Evolutionary conservation across 2,888 invertebrate species (phyloP), one percentile per base, ranked within the genome.

Genomic region (Sinelater perroti): DNA sequence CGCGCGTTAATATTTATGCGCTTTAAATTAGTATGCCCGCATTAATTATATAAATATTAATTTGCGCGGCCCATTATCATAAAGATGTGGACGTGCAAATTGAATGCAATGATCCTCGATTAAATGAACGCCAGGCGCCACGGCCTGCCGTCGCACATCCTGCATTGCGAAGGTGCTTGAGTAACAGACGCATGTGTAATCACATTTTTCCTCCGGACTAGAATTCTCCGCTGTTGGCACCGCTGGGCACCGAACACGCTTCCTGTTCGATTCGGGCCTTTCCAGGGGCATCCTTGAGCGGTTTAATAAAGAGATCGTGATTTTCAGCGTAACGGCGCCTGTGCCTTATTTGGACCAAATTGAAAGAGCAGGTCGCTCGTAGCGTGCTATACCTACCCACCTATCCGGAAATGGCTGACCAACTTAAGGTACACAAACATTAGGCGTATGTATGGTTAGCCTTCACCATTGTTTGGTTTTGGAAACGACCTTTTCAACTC

Each of bases 71-170:
- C 18, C 16, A 45, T 45, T 45, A 45, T 18, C 24, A 40, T 40
- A 40, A 40, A 14, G 40, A 50, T 30, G 50, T 36, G 36, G 52
- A 52, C 33, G 42, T 44, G 52, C 35, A 52, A 52, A 33, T 52
- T 24, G 24, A 33, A 52, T 44, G 26, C 52, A 52, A 13, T 26
- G 42, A 42, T 42, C 31, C 31, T 42, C 21, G 3, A 44, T 42
- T 52, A 52, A 52, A 42, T 44, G 44, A 52, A 52, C 52, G 52
- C 52, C 52, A 52, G 52, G 52, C 52, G 52, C 52, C 52, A 44
- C 24, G 24, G 44, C 28, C 33, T 10, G 40, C 26, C 38, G 20
- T 38, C 38, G 14, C 44, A 52, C 44, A 52, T 52, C 52, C 52
- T 52, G 52, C 42, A 52, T 52, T 52, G 52, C 52, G 52, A 52